phyloP scores from a whole-genome alignment of 1,140 invertebrate genomes.

The Lycorma delicatula region DNA sequence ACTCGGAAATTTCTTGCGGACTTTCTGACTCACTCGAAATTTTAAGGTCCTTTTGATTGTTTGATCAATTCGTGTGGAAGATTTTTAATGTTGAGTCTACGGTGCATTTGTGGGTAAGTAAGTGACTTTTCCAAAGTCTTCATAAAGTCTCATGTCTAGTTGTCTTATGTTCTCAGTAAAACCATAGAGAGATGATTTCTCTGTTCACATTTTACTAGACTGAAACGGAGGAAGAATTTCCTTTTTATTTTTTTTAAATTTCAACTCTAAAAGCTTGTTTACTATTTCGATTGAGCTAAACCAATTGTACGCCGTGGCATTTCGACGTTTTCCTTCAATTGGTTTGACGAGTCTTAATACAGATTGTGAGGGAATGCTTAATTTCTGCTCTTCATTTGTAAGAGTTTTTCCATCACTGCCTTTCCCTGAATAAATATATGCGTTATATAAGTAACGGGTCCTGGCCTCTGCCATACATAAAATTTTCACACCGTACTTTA shows the following conservation, averaged over 20 bases:
- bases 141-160: not conserved
- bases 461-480: slow-evolving; percentile 32
- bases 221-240: too few relatives aligned
- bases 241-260: too few relatives aligned
- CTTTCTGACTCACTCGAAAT: not conserved
- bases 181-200: too few relatives aligned
- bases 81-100: not conserved
- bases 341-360: not conserved
- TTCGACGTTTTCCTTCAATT: slow-evolving; percentile 2
- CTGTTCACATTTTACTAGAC: too few relatives aligned
- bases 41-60: not conserved
- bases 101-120: not conserved
- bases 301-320: slow-evolving; percentile 8
- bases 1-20: not conserved
- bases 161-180: too few relatives aligned
- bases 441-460: slow-evolving; percentile 30
- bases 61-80: not conserved
- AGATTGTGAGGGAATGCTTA: slow-evolving; percentile 2
- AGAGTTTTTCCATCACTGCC: slow-evolving; percentile 6
- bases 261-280: slow-evolving; percentile 23
- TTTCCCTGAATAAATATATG: slow-evolving; percentile 14
- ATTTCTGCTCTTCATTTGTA: slow-evolving; percentile 1
- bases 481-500: slow-evolving; percentile 35
- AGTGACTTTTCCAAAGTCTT: slow-evolving; percentile 1
- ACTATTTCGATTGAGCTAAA: slow-evolving; percentile 8